Percentiles rank a stretch among this genome's conserved stretches.
These are phyloP conservation scores for Paralvinella palmiformis DNA, from an alignment of 1,140 invertebrate genomes.

Conservation along the genomic window DNA sequence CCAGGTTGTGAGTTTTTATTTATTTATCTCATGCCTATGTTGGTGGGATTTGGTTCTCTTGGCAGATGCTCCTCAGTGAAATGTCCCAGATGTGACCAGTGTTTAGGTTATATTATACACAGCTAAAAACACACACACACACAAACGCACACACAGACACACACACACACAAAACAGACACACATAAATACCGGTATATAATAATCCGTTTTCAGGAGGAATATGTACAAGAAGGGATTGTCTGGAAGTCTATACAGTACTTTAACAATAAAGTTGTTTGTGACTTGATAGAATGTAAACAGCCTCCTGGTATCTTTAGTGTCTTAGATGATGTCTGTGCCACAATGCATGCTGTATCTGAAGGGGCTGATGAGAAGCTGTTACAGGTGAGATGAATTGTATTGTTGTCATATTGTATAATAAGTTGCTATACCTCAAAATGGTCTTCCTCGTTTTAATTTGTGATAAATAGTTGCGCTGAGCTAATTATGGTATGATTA, in stretches of 20 bases:
- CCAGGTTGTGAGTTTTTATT: no score
- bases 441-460: no score
- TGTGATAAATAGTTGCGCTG: no score
- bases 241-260: conserved; percentile 69
- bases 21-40: no score
- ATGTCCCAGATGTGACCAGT: no score
- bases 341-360: conserved; percentile 65
- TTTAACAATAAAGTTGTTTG: conserved; percentile 71
- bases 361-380: conserved; percentile 59
- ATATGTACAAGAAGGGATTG: conserved; percentile 66
- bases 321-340: conserved; percentile 70
- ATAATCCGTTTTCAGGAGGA: conserved; percentile 57
- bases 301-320: conserved; percentile 57
- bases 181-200: no score
- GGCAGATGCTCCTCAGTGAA: no score
- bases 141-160: neutral
- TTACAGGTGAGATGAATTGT: conserved; percentile 34
- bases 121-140: neutral
- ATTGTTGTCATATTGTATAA: no score
- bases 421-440: no score
- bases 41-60: no score
- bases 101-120: no score
- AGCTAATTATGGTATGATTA: no score
- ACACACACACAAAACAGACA: neutral
- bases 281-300: conserved; percentile 61